Percentiles rank a stretch among this genome's conserved stretches.
phyloP scores from a whole-genome alignment of 2,888 invertebrate genomes.

The Sinopyrophorus schimmeli region DNA sequence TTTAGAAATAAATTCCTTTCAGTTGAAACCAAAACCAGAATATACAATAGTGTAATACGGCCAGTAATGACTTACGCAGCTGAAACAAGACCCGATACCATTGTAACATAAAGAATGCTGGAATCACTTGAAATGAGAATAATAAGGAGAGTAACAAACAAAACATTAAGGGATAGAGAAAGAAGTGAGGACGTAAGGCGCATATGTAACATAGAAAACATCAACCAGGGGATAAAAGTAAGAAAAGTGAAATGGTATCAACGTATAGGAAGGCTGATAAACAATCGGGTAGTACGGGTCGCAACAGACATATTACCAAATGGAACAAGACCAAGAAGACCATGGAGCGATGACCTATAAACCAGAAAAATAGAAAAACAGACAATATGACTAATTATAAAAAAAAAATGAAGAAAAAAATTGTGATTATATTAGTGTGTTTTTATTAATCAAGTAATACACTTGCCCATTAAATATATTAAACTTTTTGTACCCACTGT shows the following conservation, averaged over 20 bases:
- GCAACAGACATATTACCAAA: background rate
- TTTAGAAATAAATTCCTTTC: background rate
- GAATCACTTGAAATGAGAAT: background rate
- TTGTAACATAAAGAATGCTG: background rate
- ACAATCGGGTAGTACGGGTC: background rate
- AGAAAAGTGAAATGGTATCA: background rate
- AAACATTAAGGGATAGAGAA: background rate
- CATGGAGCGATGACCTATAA: too few relatives aligned
- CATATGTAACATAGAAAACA: background rate
- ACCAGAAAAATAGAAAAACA: too few relatives aligned
- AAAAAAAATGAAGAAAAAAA: too few relatives aligned
- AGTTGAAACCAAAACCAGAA: background rate
- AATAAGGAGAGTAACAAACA: background rate
- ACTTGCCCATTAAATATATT: too few relatives aligned
- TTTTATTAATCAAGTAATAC: too few relatives aligned
- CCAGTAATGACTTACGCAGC: constrained; percentile 2
- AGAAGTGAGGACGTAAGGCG: background rate
- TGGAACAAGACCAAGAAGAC: too few relatives aligned
- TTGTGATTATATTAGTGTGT: too few relatives aligned
- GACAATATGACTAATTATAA: too few relatives aligned
- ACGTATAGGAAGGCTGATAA: background rate
- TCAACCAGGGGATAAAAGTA: background rate
- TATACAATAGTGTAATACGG: background rate
- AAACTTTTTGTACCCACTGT: too few relatives aligned
- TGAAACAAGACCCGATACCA: constrained; percentile 4